Evolutionary conservation across 2,888 invertebrate species (phyloP).

Genomic region (Cryptocephalus primarius): DNA sequence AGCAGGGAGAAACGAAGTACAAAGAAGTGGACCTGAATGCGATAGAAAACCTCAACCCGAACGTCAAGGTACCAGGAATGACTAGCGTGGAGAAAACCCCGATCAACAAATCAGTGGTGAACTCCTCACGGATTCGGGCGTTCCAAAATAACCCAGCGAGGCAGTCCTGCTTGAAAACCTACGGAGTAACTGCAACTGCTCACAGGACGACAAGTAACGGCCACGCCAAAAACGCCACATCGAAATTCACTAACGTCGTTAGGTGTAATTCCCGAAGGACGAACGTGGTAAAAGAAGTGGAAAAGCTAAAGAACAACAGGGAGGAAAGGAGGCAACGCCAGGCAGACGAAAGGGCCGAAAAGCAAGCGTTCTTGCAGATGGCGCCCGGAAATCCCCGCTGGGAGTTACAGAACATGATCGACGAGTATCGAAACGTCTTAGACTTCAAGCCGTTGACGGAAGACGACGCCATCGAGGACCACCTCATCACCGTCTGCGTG

Average conservation of each 20-base stretch:
- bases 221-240: slow-evolving; percentile 5
- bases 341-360: slow-evolving; percentile 86
- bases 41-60: slow-evolving; percentile 80
- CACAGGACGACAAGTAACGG: slow-evolving; percentile 10
- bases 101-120: slow-evolving; percentile 7
- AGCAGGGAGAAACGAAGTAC: slow-evolving; percentile 97
- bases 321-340: slow-evolving; percentile 89
- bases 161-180: slow-evolving; percentile 9
- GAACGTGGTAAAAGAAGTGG: slow-evolving; percentile 92
- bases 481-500: slow-evolving; percentile 97
- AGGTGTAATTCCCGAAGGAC: slow-evolving; percentile 8
- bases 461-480: slow-evolving; percentile 79
- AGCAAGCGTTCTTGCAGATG: slow-evolving; percentile 85
- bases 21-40: slow-evolving; percentile 95
- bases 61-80: slow-evolving; percentile 41
- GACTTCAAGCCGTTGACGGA: slow-evolving; percentile 38
- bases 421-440: slow-evolving; percentile 56
- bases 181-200: slow-evolving; percentile 13
- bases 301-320: slow-evolving; percentile 89
- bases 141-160: slow-evolving; percentile 14
- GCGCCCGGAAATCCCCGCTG: slow-evolving; percentile 98
- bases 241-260: slow-evolving; percentile 13
- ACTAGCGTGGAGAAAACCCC: slow-evolving; percentile 6
- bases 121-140: slow-evolving; percentile 5
- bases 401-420: slow-evolving; percentile 96